Base-by-base conservation (phyloP, 2,113 vertebrate genomes). In the Garra rufa region DNA sequence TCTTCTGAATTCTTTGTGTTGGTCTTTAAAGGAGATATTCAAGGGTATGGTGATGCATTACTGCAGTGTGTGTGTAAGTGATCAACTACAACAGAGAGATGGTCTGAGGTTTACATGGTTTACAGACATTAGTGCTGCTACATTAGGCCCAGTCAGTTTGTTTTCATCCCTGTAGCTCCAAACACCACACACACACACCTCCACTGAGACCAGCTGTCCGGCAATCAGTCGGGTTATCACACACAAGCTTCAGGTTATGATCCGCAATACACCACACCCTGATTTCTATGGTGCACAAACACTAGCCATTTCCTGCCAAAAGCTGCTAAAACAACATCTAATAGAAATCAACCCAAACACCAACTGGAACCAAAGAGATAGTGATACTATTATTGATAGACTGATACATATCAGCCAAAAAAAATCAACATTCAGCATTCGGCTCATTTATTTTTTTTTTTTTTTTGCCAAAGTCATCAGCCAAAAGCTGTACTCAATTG, bases 81-180 rank as follows among this genome's bases (percentile, higher is more conserved):
- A 26, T 52, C 41, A 59, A n/a, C n/a, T n/a, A n/a, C n/a, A n/a
- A 43, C 50, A 80, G 76, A 38, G 44, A 50, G 65, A 63, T 63
- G 55, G n/a, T 80, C 67, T 34, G 76, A 71, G 57, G 78, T 67
- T 80, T 78, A 28, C 26, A 80, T 82, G 24, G 4, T 75, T 75
- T 75, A 50, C 71, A 75, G 46, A 82, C 89, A 90, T 90, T 88
- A 88, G 91, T 83, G 74, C 89, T 84, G 87, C 88, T 75, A 91
- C 89, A 90, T 91, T 90, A 91, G 85, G 85, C 57, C 59, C 81
- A 79, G 17, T 65, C 34, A 63, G 43, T 59, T 55, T 30, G 24
- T 30, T 79, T 46, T 73, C 75, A 34, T 17, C 24, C 44, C 28
- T 7, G 44, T 19, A 21, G 50, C 14, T 63, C 15, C 41, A 70